Evolutionary conservation across 2,797 vertebrate genomes (phyloP).

Genomic region (Cebuella pygmaea): DNA sequence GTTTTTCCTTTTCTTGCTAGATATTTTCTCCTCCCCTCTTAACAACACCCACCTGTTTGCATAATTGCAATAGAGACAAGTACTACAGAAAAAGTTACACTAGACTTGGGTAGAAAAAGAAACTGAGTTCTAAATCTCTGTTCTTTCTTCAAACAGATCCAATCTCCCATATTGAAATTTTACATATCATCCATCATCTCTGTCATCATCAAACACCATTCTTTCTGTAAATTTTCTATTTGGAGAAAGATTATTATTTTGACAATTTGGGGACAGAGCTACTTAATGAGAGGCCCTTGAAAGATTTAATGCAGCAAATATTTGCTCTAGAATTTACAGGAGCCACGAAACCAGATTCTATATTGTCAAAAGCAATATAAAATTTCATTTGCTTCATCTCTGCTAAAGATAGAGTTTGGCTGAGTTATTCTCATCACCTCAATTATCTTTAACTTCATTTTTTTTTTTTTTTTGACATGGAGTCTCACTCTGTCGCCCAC

Average conservation of each 20-base stretch:
- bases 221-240: slow-evolving; percentile 24
- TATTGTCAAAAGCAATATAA: background rate
- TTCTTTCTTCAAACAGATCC: slow-evolving; percentile 19
- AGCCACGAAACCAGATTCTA: background rate
- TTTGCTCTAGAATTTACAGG: slow-evolving; percentile 36
- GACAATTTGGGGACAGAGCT: background rate
- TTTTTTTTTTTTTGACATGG: background rate
- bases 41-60: slow-evolving; percentile 7
- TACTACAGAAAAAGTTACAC: background rate
- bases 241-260: slow-evolving; percentile 39
- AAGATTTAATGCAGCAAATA: slow-evolving; percentile 46
- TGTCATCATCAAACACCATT: background rate
- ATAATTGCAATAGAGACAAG: slow-evolving; percentile 6
- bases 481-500: background rate
- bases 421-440: background rate
- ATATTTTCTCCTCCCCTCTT: slow-evolving; percentile 8
- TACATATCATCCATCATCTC: background rate
- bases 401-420: background rate
- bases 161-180: slow-evolving; percentile 3
- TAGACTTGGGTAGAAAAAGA: background rate
- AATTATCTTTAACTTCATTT: background rate
- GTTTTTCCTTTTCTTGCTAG: slow-evolving; percentile 21
- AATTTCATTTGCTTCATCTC: slow-evolving; percentile 43
- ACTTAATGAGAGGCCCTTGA: slow-evolving; percentile 6
- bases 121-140: slow-evolving; percentile 39